Evolutionary conservation across 2,888 invertebrate genomes (phyloP).

Genomic region (Colostygia pectinataria): DNA sequence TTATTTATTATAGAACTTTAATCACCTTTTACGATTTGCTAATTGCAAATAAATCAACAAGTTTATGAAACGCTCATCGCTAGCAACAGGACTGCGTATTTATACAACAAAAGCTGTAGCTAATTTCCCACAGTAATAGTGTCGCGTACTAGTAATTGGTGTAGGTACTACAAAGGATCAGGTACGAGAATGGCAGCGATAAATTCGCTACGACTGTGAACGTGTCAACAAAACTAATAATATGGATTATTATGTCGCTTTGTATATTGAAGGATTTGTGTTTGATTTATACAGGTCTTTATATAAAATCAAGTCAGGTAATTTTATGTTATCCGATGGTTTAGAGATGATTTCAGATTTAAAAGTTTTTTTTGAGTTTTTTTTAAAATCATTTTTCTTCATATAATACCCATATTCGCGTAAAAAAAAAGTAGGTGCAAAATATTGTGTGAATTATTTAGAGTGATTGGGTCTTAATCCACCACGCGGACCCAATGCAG

Average conservation of each 20-base stretch:
- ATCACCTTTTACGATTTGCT: no score
- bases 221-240: conserved; percentile 68
- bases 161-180: conserved; percentile 49
- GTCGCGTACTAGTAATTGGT: conserved; percentile 49
- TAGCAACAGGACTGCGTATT: conserved; percentile 21
- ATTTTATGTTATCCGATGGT: no score
- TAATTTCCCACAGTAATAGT: conserved; percentile 75
- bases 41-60: no score
- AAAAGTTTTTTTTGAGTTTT: no score
- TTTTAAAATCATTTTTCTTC: no score
- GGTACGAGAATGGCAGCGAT: conserved; percentile 53
- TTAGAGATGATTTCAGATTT: no score
- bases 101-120: conserved; percentile 36
- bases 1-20: no score
- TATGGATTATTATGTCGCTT: conserved; percentile 52
- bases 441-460: no score
- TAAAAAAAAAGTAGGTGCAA: no score
- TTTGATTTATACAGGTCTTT: conserved; percentile 19
- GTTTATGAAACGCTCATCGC: conserved; percentile 34
- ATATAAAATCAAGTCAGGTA: not conserved
- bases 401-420: no score
- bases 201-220: conserved; percentile 62
- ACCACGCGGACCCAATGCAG: no score
- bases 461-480: no score
- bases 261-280: conserved; percentile 26